Evolutionary conservation across 2,797 vertebrate genomes (phyloP).

Genomic region (Rhabdophis nuchalis): DNA sequence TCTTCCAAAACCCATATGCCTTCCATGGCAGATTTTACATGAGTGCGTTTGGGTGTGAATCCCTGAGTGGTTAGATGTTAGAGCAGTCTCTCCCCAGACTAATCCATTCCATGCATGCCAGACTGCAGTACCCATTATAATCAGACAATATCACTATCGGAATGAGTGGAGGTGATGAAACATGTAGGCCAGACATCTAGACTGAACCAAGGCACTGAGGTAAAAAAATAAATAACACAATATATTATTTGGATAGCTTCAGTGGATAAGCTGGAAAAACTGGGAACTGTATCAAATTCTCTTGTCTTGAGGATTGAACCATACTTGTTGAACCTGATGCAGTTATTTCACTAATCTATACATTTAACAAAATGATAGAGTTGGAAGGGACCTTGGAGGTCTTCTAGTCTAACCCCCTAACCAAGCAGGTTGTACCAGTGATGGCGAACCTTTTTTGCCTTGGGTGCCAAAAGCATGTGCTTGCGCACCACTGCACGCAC

Average conservation of each 20-base stretch:
- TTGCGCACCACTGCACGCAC: too few species aligned
- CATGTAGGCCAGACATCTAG: not conserved
- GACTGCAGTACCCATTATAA: not conserved
- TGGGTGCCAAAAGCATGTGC: too few species aligned
- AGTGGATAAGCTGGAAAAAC: not conserved
- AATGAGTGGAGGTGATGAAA: not conserved
- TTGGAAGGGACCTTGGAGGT: not conserved
- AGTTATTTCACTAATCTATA: not conserved
- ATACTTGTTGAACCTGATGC: not conserved
- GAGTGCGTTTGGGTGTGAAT: not conserved
- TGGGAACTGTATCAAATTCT: not conserved
- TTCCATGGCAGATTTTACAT: not conserved
- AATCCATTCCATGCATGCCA: not conserved
- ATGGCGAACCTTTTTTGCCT: too few species aligned
- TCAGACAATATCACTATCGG: not conserved
- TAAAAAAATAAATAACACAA: not conserved
- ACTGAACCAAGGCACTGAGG: not conserved
- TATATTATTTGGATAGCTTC: not conserved
- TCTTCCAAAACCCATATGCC: not conserved
- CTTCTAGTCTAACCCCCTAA: not conserved
- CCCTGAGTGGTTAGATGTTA: not conserved
- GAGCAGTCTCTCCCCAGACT: not conserved
- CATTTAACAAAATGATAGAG: not conserved
- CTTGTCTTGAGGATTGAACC: not conserved
- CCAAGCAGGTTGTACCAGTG: too few species aligned